phyloP scores from a whole-genome alignment of 2,113 vertebrate genomes.

The Mesembrinibis cayennensis region DNA sequence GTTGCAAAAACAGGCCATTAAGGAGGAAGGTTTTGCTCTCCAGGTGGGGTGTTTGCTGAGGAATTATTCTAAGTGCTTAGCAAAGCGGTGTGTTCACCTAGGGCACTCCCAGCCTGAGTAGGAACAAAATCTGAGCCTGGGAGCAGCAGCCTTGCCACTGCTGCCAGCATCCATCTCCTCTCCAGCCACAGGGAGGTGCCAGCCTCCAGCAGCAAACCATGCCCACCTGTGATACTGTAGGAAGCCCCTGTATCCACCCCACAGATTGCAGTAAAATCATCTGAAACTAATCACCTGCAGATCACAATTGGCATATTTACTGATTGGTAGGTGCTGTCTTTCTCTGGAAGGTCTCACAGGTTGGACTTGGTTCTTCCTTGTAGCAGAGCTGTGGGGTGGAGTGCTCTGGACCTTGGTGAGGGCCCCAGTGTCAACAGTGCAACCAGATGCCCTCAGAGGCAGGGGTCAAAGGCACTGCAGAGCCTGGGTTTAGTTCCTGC shows the following conservation, averaged over 20 bases:
- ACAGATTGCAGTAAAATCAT: background rate
- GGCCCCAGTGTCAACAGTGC: background rate
- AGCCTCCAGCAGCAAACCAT: background rate
- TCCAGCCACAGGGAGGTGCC: background rate
- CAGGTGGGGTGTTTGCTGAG: constrained; percentile 26
- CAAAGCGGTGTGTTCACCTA: background rate
- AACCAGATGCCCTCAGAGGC: background rate
- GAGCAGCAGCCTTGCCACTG: background rate
- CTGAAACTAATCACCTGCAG: background rate
- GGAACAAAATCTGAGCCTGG: background rate
- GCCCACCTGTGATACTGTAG: background rate
- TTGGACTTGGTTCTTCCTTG: background rate
- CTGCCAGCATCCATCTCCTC: background rate
- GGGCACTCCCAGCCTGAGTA: background rate
- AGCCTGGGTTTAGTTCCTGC: background rate
- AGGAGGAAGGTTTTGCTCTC: background rate
- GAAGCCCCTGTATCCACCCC: background rate
- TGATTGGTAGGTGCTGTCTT: background rate
- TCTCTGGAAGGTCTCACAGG: background rate
- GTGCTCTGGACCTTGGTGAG: background rate
- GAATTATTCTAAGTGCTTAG: background rate
- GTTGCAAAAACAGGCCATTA: background rate
- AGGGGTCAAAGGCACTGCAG: background rate
- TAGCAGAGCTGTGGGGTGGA: background rate
- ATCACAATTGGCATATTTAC: background rate